Evolutionary conservation across 2,888 invertebrate species (phyloP), one percentile per base, ranked within the genome.

Genomic region (Caenorhabditis zanzibari): DNA sequence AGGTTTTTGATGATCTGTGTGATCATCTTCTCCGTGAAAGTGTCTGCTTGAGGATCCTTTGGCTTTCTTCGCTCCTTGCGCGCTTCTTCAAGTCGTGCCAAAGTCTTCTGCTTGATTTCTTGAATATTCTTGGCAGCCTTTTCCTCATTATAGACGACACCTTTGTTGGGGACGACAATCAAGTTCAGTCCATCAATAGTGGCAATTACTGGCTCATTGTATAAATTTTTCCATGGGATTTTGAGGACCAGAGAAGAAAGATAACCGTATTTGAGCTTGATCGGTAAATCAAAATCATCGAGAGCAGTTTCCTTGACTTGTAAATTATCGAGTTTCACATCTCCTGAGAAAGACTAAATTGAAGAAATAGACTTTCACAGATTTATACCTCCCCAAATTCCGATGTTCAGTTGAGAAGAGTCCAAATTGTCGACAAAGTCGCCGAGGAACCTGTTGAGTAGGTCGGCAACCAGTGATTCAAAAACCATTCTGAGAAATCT

Each of bases 151-250:
- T 91, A 91, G 7, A 91, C 90, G 61, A 92, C 89, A 26, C 92
- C 92, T 66, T 92, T 90, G 72, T 92, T 92, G 24, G 92, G 92
- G 3, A 92, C 92, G 35, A 91, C 91, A 28, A 99, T 94, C 80
- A 97, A 93, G 93, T 96, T 96, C 56, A 99, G 94, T 83, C 96
- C 95, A 93, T 98, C 97, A 81, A 99, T 94, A 73, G 95, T 95
- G 19, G 96, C 96, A 91, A 96, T 95, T 63, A 97, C 97, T n/a
- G 97, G 96, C 54, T 96, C 95, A 69, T 96, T 96, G 93, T 98
- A 99, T 73, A 99, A 94, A 93, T 97, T 97, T 93, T 96, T 97
- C 96, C 98, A 99, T 88, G 99, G 99, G 93, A 99, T 98, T 94
- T 88, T 88, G 35, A 91, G 88, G 16, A 91, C 86, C 66, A 92